These are phyloP conservation scores for Labroides dimidiatus DNA, from an alignment of 2,797 vertebrate genomes.

Conservation along the genomic window DNA sequence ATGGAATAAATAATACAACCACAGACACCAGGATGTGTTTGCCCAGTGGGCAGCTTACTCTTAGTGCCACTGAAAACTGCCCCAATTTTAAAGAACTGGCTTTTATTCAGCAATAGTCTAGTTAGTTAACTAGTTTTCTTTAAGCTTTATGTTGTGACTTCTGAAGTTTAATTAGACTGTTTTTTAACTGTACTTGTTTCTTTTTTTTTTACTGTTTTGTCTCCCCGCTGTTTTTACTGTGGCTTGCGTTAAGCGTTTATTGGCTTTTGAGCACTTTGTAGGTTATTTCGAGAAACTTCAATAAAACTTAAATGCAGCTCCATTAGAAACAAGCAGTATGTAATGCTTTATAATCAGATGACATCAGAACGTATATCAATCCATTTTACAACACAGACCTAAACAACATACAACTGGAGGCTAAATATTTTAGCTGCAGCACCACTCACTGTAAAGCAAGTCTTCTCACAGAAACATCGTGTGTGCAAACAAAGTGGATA, in stretches of 20 bases:
- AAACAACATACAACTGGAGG: no score
- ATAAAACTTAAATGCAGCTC: conserved; percentile 35
- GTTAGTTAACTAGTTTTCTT: conserved; percentile 25
- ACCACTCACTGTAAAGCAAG: no score
- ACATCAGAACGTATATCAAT: conserved; percentile 12
- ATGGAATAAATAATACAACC: neutral
- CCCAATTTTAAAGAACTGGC: neutral
- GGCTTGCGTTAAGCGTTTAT: conserved; percentile 6
- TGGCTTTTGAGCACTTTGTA: conserved; percentile 27
- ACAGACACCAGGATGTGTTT: neutral
- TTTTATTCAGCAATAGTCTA: conserved; percentile 5
- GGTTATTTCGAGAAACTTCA: conserved; percentile 43
- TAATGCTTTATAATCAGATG: neutral
- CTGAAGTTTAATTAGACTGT: neutral
- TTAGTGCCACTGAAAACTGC: neutral
- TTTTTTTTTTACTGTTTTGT: conserved; percentile 15
- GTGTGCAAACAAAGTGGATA: no score
- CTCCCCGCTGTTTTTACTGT: conserved; percentile 28
- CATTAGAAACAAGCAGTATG: conserved; percentile 16
- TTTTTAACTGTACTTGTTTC: conserved; percentile 27
- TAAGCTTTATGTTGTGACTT: conserved; percentile 10
- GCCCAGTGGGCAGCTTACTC: neutral
- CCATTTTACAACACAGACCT: neutral
- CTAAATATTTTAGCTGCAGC: no score
- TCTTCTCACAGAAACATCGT: no score